Evolutionary conservation across 2,888 invertebrate genomes (phyloP), one percentile per base, ranked within the genome.

Genomic region (Lasiommata megera): DNA sequence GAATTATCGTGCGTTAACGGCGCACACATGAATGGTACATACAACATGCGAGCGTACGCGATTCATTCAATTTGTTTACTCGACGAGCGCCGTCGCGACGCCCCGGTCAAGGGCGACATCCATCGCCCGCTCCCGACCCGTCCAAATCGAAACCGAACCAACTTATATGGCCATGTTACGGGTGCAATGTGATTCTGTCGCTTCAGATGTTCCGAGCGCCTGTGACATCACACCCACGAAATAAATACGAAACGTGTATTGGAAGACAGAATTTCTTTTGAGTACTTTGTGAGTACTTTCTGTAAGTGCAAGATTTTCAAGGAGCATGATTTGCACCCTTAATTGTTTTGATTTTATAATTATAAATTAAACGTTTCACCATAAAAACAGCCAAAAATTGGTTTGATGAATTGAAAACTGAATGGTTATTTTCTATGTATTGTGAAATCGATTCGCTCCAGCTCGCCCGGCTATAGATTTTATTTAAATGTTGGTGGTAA

Each of bases 11-110:
- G 82, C 81, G 80, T 82, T 82, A 80, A 81, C 84, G 80, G 80
- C 79, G 74, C 81, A 80, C 87, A 85, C 82, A 87, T 88, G 88
- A 90, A 90, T 89, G 88, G 84, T 80, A 77, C 73, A 76, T 78
- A 78, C 77, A 78, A 77, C 79, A 83, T 87, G 87, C 85, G 85
- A 78, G 78, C 79, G 83, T 87, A 87, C 86, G 85, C 88, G 81
- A 79, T 84, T 84, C 88, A 89, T 90, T 88, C 88, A 89, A 88
- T 84, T 84, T 84, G 87, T 85, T 86, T 83, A 87, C 84, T 73
- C 82, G 76, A 70, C 70, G 70, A 77, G 81, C 68, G 76, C 70
- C 76, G 76, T 70, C 74, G 74, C 82, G 80, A 73, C 78, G 79
- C 75, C 70, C 62, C 83, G 84, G 83, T 84, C 88, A 87, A 87